Percentiles rank a stretch among this genome's conserved stretches.
Evolutionary conservation across 2,888 invertebrate species (phyloP).

Genomic region (Heliothis peltigera): DNA sequence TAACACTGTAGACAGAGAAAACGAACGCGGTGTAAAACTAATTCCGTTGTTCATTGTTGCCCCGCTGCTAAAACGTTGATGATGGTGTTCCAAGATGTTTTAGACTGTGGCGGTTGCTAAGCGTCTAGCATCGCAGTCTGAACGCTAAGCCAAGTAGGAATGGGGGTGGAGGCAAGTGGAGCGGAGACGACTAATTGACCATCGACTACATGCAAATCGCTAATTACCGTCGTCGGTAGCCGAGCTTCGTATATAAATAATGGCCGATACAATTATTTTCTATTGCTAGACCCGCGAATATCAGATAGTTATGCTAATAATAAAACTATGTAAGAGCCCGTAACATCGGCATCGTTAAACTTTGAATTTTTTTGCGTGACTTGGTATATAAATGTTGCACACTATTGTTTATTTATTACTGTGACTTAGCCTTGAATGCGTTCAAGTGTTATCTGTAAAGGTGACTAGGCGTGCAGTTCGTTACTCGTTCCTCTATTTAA

Average conservation of each 20-base stretch:
- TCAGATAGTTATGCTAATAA: slow-evolving; percentile 58
- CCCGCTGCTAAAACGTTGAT: slow-evolving; percentile 31
- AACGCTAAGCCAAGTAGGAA: slow-evolving; percentile 57
- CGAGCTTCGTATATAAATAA: slow-evolving; percentile 74
- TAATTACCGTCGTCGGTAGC: slow-evolving; percentile 78
- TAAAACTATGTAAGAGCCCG: slow-evolving; percentile 43
- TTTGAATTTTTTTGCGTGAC: slow-evolving; percentile 45
- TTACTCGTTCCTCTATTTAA: slow-evolving; percentile 45
- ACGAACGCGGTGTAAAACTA: slow-evolving; percentile 15
- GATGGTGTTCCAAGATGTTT: slow-evolving; percentile 18
- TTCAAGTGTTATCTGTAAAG: slow-evolving; percentile 62
- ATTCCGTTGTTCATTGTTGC: slow-evolving; percentile 14
- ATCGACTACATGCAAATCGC: slow-evolving; percentile 82
- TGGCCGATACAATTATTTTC: slow-evolving; percentile 70
- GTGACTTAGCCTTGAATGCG: slow-evolving; percentile 62
- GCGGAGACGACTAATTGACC: slow-evolving; percentile 82
- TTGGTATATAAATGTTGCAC: slow-evolving; percentile 23
- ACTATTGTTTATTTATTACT: slow-evolving; percentile 49
- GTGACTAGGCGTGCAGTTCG: slow-evolving; percentile 50
- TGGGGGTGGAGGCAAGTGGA: slow-evolving; percentile 68
- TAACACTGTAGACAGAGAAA: slow-evolving; percentile 18
- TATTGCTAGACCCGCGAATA: slow-evolving; percentile 58
- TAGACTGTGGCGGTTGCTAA: slow-evolving; percentile 57
- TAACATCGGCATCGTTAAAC: slow-evolving; percentile 30
- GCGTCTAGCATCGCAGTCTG: slow-evolving; percentile 55